Base-by-base conservation (phyloP, 1,140 invertebrate genomes). In the Heliothis subflexa region DNA sequence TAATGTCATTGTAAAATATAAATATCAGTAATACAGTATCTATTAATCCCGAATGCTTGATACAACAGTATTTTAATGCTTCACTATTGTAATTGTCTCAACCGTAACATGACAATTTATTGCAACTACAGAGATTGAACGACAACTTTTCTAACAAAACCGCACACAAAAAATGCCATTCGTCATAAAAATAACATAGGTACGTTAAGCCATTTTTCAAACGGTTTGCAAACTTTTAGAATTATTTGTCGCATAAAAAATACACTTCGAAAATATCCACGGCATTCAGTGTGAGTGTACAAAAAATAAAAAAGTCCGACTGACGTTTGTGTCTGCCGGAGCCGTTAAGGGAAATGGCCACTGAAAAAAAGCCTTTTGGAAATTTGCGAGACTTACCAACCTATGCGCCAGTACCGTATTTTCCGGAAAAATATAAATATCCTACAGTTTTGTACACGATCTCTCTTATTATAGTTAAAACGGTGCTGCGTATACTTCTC, bases 401-500 rank as follows among this genome's bases (percentile, higher is more conserved):
- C 47, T 50, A 52, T 52, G 33, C 25, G 12, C 64, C 18, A 18
- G 13, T 47, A 21, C 10, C 57, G 25, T 45, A 2, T 12, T 66
- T 16, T 66, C 18, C 33, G 2, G 33, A 70, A 70, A 25, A 66
- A 66, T 66, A 40, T 66, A 66, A 40, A 47, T 47, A 66, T 45
- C n/a, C n/a, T n/a, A 66, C 40, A 66, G 40, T 66, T 66, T 66
- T 21, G 45, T 66, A 66, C 28, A 47, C 40, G 16, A 66, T 40
- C 40, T 66, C 40, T 59, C 62, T 66, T 66, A 66, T 66, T 66
- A 45, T 11, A 66, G 16, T 45, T 40, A 55, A 66, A 66, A 66
- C 18, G 16, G 45, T 45, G 16, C 16, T 21, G 62, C 66, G 66
- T 50, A 70, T 70, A 21, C 40, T 70, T 70, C 66, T 13, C 62